Evolutionary conservation across 1,140 invertebrate genomes (phyloP).

Genomic region (Listronotus bonariensis): DNA sequence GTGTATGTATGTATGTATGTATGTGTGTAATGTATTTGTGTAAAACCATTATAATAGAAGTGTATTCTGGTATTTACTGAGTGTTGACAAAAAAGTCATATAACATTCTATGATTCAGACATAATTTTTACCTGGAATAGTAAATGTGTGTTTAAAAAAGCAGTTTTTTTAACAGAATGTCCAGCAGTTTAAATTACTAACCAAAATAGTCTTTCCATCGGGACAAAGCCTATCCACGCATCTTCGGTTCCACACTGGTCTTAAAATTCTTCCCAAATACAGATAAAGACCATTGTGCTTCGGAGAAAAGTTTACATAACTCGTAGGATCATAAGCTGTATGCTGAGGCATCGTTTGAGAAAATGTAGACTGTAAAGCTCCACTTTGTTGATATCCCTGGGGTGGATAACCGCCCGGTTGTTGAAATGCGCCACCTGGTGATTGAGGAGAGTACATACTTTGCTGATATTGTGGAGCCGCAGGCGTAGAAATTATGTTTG

Average conservation of each 20-base stretch:
- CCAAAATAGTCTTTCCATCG: conserved; percentile 64
- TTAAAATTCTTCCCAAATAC: conserved; percentile 82
- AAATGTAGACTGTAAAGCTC: conserved; percentile 5
- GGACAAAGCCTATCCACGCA: conserved; percentile 68
- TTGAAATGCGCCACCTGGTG: conserved; percentile 12
- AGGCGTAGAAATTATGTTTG: conserved; percentile 52
- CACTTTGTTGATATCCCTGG: conserved; percentile 37
- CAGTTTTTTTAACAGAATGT: too few relatives aligned
- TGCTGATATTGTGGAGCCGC: conserved; percentile 36
- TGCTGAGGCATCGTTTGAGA: conserved; percentile 20
- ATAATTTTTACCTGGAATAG: too few relatives aligned
- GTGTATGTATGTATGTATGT: too few relatives aligned
- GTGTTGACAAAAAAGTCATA: too few relatives aligned
- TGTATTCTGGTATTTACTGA: too few relatives aligned
- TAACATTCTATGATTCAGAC: too few relatives aligned
- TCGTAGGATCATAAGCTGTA: conserved; percentile 32
- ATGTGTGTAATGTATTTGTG: too few relatives aligned
- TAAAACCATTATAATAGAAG: too few relatives aligned
- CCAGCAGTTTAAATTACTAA: conserved; percentile 53
- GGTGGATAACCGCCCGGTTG: conserved; percentile 13
- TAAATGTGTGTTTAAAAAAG: too few relatives aligned
- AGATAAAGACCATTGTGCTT: conserved; percentile 95
- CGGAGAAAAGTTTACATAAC: conserved; percentile 68
- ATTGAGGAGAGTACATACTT: conserved; percentile 49
- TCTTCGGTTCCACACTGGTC: conserved; percentile 78